Evolutionary conservation across 2,797 vertebrate genomes (phyloP), one percentile per base, ranked within the genome.

Genomic region (Uromys caudimaculatus): DNA sequence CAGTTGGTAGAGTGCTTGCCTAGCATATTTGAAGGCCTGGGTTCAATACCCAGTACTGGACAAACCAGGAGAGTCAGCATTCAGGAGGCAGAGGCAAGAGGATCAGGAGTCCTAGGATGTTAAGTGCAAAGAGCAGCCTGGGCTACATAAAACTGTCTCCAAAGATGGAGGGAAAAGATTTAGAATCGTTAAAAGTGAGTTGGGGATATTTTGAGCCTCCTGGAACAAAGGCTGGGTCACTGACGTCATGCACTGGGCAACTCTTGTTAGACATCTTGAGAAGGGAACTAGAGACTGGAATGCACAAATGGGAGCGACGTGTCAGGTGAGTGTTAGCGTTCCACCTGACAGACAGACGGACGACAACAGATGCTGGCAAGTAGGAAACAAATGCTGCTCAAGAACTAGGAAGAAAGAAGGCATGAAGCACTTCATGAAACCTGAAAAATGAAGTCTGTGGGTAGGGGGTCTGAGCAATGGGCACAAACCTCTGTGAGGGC

Each of bases 261-360:
- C 6, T 64, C 4, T 41, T 47, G 1, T 0, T 71, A 71, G 69
- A 69, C 69, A 47, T 16, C 3, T 56, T 29, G 27, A 69, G 71
- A 54, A 44, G 27, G 56, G 24, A 56, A n/a, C 8, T 1, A 5
- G 2, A 23, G 38, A 12, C 58, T 5, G 0, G 24, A 44, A 11
- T 1, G 4, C 35, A 12, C 11, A 13, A 23, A 1, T 3, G 67
- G 50, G 3, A 35, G 17, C 8, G 6, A 17, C 0, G 14, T 0
- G 7, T n/a, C 7, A 32, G 50, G 75, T 0, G 3, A n/a, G 38
- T 14, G 50, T 58, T 50, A 38, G n/a, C 27, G 35, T 3, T n/a
- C 67, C 16, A 0, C 24, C 67, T 29, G 3, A 41, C 10, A 29
- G 50, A 84, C 52, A 32, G 16, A 67, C 54, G n/a, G 47, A n/a